These are phyloP conservation scores for Papilio helenus DNA, from an alignment of 1,140 invertebrate genomes.

Conservation along the genomic window DNA sequence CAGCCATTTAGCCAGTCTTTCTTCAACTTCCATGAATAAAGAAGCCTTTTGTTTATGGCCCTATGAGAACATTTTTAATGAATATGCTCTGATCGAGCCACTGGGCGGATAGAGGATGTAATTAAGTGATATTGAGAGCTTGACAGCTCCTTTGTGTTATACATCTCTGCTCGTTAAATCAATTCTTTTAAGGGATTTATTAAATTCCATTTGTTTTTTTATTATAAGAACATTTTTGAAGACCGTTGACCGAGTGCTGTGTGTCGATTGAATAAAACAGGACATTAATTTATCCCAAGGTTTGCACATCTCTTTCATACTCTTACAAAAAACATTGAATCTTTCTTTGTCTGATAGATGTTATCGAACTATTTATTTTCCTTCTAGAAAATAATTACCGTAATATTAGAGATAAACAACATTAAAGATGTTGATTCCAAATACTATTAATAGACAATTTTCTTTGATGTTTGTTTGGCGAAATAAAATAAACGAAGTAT, in stretches of 20 bases:
- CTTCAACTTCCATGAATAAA: constrained; percentile 60
- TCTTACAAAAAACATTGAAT: no score
- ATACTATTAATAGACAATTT: not conserved
- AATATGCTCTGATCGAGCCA: constrained; percentile 66
- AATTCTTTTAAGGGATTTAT: constrained; percentile 39
- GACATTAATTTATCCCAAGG: not conserved
- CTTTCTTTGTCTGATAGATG: no score
- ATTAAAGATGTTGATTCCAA: not conserved
- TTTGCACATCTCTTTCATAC: no score
- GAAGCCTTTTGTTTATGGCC: constrained; percentile 71
- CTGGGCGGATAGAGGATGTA: constrained; percentile 63
- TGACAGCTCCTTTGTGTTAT: constrained; percentile 42
- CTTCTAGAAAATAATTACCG: no score
- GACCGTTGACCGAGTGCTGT: not conserved
- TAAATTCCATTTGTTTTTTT: constrained; percentile 40
- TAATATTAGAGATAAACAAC: no score
- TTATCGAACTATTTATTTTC: no score
- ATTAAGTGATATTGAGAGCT: constrained; percentile 67
- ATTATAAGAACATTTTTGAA: not conserved
- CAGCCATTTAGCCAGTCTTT: constrained; percentile 60
- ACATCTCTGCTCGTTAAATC: constrained; percentile 36
- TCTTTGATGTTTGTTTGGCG: not conserved
- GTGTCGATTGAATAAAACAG: not conserved
- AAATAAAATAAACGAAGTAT: not conserved
- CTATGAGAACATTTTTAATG: constrained; percentile 67